Evolutionary conservation across 2,797 vertebrate species (phyloP).

Genomic region (Thunnus albacares): DNA sequence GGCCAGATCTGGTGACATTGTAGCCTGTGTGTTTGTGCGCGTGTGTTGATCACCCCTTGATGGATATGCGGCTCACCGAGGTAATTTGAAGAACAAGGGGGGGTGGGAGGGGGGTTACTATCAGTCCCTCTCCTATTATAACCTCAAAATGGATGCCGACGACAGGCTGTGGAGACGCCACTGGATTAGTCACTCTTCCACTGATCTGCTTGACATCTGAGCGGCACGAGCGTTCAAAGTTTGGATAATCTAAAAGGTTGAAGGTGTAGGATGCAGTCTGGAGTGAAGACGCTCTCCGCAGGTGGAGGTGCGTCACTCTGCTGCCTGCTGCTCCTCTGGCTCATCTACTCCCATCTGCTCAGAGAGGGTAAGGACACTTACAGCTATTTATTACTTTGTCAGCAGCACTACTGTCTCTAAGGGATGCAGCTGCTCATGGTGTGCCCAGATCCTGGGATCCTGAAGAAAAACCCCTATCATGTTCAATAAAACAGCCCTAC

Average conservation of each 20-base stretch:
- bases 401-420: constrained; percentile 46
- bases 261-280: constrained; percentile 88
- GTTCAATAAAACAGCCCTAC: constrained; percentile 28
- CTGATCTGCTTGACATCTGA: constrained; percentile 73
- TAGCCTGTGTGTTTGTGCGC: constrained; percentile 13
- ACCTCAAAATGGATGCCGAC: constrained; percentile 84
- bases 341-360: constrained; percentile 89
- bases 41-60: constrained; percentile 46
- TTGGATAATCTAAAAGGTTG: constrained; percentile 70
- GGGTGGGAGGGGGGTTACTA: constrained; percentile 61
- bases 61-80: constrained; percentile 71
- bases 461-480: constrained; percentile 3
- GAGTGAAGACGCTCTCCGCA: constrained; percentile 88
- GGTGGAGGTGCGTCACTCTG: constrained; percentile 90
- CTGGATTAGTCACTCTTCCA: constrained; percentile 70
- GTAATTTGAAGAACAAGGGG: constrained; percentile 68
- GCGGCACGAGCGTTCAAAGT: constrained; percentile 63
- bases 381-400: constrained; percentile 57
- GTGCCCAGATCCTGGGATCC: constrained; percentile 44
- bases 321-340: constrained; percentile 90
- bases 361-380: constrained; percentile 87
- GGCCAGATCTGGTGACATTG: constrained; percentile 68
- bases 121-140: constrained; percentile 70
- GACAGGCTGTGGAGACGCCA: constrained; percentile 77
- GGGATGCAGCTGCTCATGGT: constrained; percentile 62